Conservation (phyloP, 2,113 vertebrate genomes). For the Ammodytes marinus region DNA sequence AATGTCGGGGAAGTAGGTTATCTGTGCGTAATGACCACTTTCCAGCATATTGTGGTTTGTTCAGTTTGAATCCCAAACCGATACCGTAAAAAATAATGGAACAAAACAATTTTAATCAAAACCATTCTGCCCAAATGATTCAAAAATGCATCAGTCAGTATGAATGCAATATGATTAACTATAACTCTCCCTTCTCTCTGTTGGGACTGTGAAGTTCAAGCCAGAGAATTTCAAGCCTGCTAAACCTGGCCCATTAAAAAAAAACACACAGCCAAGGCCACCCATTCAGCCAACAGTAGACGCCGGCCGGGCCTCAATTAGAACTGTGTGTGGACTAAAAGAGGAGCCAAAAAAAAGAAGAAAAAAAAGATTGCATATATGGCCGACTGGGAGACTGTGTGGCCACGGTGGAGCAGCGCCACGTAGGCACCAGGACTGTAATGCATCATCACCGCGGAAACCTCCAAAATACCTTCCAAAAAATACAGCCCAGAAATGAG, state of each 20-base stretch:
- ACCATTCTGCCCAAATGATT: slow-evolving; percentile 64
- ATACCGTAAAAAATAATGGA: slow-evolving; percentile 9
- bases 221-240: slow-evolving; percentile 22
- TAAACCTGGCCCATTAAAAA: slow-evolving; percentile 24
- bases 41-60: not conserved
- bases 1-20: not conserved
- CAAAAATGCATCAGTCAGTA: slow-evolving; percentile 62
- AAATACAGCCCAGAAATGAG: not conserved
- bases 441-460: not conserved
- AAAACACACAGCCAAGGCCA: not conserved
- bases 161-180: slow-evolving; percentile 44
- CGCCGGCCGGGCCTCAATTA: not conserved
- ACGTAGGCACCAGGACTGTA: not conserved
- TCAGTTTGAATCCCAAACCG: slow-evolving; percentile 13
- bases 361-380: not conserved
- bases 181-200: slow-evolving; percentile 22
- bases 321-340: slow-evolving; percentile 9
- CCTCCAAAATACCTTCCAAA: slow-evolving; percentile 18
- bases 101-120: slow-evolving; percentile 73
- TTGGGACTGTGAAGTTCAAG: slow-evolving; percentile 14
- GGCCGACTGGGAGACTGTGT: not conserved
- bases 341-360: not conserved
- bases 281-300: not conserved
- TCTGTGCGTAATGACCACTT: not conserved
- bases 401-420: not conserved